A percentile compares a stretch with the other conserved stretches of the same genome.
These are phyloP conservation scores for Pantherophis alleghaniensis DNA, from an alignment of 2,797 vertebrate genomes.

Conservation along the genomic window DNA sequence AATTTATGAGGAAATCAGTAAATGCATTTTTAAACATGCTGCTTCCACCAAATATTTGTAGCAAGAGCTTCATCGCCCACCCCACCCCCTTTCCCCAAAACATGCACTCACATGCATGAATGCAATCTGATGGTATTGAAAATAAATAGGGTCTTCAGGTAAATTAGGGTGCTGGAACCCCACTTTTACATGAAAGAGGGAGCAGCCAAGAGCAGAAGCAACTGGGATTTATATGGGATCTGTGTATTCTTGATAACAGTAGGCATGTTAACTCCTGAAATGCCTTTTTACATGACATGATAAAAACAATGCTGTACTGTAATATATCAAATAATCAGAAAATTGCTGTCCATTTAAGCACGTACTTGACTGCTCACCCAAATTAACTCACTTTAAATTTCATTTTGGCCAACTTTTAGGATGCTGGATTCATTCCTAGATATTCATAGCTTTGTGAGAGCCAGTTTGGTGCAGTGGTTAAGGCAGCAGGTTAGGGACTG, in stretches of 20 bases:
- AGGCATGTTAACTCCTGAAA: neutral
- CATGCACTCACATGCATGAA: neutral
- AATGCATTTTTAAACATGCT: slow-evolving; percentile 26
- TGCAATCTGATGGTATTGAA: neutral
- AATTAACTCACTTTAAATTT: neutral
- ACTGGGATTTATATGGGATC: neutral
- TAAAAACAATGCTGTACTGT: neutral
- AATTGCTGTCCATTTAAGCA: neutral
- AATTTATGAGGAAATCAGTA: slow-evolving; percentile 45
- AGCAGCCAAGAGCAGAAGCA: neutral
- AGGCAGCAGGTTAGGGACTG: too few species aligned
- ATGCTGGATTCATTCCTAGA: neutral
- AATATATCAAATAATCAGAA: neutral
- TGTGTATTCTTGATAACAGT: neutral
- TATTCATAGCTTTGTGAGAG: neutral
- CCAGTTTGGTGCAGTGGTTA: too few species aligned
- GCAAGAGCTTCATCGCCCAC: neutral
- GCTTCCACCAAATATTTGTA: slow-evolving; percentile 3
- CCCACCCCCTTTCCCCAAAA: neutral
- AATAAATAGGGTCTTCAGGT: neutral
- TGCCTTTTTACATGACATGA: neutral
- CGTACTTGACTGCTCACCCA: neutral
- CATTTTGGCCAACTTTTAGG: neutral
- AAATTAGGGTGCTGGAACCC: neutral
- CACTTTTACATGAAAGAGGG: neutral